Evolutionary conservation across 1,140 invertebrate species (phyloP).

Genomic region (Microplitis mediator): DNA sequence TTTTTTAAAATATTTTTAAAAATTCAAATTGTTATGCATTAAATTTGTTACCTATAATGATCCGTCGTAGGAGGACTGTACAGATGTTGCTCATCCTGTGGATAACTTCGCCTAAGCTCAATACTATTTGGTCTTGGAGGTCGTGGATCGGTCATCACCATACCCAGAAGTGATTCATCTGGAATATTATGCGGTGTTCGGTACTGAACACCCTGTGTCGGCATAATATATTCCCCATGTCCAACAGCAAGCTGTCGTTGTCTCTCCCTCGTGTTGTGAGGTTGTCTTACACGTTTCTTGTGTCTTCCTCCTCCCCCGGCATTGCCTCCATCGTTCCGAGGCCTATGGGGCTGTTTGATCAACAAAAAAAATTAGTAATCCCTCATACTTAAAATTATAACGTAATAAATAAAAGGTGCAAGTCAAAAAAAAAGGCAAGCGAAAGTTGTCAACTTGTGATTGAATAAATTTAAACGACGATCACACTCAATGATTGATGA

Average conservation of each 20-base stretch:
- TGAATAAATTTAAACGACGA: slow-evolving; percentile 3
- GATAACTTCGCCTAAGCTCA: slow-evolving; percentile 73
- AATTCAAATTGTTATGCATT: background rate
- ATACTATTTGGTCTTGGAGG: slow-evolving; percentile 79
- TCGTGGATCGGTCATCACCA: slow-evolving; percentile 63
- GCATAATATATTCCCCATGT: slow-evolving; percentile 87
- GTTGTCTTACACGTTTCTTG: slow-evolving; percentile 82
- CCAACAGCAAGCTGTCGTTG: slow-evolving; percentile 82
- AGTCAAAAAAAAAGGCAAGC: slow-evolving; percentile 27
- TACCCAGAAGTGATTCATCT: slow-evolving; percentile 55
- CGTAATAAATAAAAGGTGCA: slow-evolving; percentile 20
- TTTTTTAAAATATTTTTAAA: too few relatives aligned
- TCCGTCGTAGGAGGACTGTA: slow-evolving; percentile 58
- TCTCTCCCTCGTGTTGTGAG: slow-evolving; percentile 84
- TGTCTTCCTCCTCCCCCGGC: slow-evolving; percentile 68
- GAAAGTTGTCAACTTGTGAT: slow-evolving; percentile 21
- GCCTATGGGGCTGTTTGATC: slow-evolving; percentile 65
- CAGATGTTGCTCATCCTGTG: slow-evolving; percentile 66
- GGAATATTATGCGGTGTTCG: slow-evolving; percentile 54
- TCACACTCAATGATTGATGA: background rate
- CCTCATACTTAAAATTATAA: background rate
- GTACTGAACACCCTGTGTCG: slow-evolving; percentile 58
- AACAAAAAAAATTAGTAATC: slow-evolving; percentile 26
- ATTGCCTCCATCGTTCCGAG: slow-evolving; percentile 64
- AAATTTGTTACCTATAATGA: slow-evolving; percentile 51